Percentiles rank a stretch among this genome's conserved stretches.
These are phyloP conservation scores for Heteromyza rotundicornis DNA, from an alignment of 2,888 invertebrate species.

Conservation along the genomic window DNA sequence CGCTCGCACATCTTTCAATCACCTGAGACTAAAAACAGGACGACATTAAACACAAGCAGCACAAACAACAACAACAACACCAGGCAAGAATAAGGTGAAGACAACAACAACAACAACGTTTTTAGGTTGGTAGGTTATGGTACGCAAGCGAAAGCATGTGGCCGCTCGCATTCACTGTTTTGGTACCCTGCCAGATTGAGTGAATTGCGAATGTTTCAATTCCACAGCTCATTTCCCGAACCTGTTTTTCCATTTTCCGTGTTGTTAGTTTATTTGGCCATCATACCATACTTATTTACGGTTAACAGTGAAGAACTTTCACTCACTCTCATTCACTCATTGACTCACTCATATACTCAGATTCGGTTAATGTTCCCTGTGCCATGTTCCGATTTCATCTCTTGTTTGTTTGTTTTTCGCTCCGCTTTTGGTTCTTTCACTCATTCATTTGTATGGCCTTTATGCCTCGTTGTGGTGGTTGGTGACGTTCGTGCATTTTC, in stretches of 20 bases:
- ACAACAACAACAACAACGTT: background rate
- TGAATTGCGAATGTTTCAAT: background rate
- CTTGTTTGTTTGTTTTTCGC: background rate
- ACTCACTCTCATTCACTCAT: no score
- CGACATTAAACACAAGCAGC: background rate
- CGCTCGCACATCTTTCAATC: background rate
- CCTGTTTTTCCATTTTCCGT: background rate
- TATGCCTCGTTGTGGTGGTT: no score
- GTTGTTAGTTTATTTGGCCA: background rate
- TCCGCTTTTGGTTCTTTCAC: background rate
- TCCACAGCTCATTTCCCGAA: background rate
- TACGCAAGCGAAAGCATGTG: background rate
- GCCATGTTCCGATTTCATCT: background rate
- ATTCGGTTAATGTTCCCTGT: background rate
- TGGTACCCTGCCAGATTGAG: background rate
- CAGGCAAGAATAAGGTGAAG: background rate
- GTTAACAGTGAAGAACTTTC: background rate
- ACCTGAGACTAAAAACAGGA: background rate
- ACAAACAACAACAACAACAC: background rate
- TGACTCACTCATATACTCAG: no score
- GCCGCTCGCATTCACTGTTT: background rate
- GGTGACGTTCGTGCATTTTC: no score
- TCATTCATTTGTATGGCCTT: background rate
- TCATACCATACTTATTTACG: background rate
- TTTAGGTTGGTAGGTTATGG: conserved; percentile 4